Conservation (phyloP, 2,113 vertebrate species). For the Corythaeola cristata region DNA sequence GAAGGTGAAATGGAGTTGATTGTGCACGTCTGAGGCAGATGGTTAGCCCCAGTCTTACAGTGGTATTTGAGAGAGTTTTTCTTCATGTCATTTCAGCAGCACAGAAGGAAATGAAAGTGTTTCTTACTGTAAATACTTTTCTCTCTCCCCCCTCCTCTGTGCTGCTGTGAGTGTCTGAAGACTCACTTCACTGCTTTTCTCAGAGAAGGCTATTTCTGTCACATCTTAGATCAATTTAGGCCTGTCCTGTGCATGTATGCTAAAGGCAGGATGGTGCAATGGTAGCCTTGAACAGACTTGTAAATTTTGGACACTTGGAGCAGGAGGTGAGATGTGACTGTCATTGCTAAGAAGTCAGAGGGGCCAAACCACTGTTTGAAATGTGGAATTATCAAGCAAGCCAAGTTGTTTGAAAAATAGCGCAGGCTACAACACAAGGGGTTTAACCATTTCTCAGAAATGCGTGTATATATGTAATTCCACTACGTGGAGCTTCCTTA, state of each 20-base stretch:
- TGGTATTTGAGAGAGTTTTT: background rate
- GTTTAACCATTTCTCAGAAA: background rate
- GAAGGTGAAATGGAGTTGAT: constrained; percentile 31
- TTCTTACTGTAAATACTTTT: constrained; percentile 52
- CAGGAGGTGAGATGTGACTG: background rate
- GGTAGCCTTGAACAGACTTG: background rate
- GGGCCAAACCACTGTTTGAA: background rate
- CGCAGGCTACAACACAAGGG: background rate
- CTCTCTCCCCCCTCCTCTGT: constrained; percentile 9
- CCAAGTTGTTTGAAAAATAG: background rate
- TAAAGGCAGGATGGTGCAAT: background rate
- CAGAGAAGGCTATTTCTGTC: constrained; percentile 56
- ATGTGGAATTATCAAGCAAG: background rate
- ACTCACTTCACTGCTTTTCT: constrained; percentile 58
- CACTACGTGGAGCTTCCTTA: background rate
- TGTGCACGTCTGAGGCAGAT: background rate
- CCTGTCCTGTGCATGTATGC: background rate
- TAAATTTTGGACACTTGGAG: background rate
- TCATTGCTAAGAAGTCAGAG: background rate
- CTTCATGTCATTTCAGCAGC: background rate
- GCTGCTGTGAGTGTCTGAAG: constrained; percentile 9
- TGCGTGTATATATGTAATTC: accelerated
- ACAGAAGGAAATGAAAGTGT: constrained; percentile 63
- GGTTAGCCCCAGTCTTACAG: background rate
- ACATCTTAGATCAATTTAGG: constrained; percentile 32